phyloP scores from a whole-genome alignment of 2,113 vertebrate species.

The Psilopogon haemacephalus region DNA sequence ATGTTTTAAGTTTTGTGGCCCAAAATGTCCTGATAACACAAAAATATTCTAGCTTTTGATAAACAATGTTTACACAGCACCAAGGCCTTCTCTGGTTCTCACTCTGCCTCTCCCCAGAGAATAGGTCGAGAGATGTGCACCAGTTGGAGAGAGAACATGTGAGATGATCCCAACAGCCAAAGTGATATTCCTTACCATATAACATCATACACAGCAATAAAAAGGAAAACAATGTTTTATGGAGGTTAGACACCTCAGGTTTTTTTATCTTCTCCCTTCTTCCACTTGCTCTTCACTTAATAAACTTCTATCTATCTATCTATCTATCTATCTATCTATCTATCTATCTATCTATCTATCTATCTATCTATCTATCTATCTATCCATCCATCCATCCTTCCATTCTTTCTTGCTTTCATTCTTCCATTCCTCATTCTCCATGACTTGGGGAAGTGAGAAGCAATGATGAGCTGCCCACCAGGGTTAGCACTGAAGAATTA shows the following conservation, averaged over 20 bases:
- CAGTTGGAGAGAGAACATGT: not conserved
- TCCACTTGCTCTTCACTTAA: not conserved
- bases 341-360: not conserved
- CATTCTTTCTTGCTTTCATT: not conserved
- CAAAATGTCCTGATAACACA: not conserved
- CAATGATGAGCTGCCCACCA: not conserved
- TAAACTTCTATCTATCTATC: not conserved
- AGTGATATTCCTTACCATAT: not conserved
- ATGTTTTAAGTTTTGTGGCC: not conserved
- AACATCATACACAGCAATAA: not conserved
- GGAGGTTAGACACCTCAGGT: fast-evolving
- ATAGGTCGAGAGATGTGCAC: fast-evolving
- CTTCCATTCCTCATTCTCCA: not conserved
- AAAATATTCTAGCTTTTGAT: not conserved
- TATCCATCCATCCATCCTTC: not conserved
- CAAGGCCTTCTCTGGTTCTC: not conserved
- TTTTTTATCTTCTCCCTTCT: not conserved
- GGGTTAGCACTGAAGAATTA: not conserved
- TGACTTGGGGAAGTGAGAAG: not conserved
- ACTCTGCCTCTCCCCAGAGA: not conserved
- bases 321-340: not conserved
- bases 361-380: no score
- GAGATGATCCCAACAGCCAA: not conserved
- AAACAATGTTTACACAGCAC: not conserved
- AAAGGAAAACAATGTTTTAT: not conserved